These are phyloP conservation scores for Stenodera caucasica DNA, from an alignment of 2,888 invertebrate genomes.

Conservation along the genomic window DNA sequence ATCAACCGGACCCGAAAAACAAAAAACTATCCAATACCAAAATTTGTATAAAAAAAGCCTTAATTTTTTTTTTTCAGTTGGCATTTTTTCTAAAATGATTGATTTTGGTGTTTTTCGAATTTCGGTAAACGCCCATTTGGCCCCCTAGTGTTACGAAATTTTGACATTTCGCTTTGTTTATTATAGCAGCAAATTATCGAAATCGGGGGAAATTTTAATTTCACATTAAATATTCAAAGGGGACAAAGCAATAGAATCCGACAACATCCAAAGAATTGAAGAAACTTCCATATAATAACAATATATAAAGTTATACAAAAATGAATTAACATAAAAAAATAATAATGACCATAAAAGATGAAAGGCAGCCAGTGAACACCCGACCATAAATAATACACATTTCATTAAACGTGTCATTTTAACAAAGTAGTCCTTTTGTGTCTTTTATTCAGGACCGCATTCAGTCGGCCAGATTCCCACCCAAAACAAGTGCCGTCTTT, in stretches of 20 bases:
- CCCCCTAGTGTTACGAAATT: conserved; percentile 13
- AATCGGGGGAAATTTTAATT: no score
- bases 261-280: not conserved
- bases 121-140: conserved; percentile 10
- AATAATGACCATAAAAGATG: conserved; percentile 29
- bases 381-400: conserved; percentile 48
- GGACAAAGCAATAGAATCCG: conserved; percentile 10
- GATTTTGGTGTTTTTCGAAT: not conserved
- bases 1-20: no score
- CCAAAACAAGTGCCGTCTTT: not conserved
- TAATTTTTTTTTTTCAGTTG: no score
- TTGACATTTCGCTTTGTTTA: conserved; percentile 9
- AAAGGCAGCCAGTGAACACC: conserved; percentile 13
- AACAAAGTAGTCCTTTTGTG: conserved; percentile 50
- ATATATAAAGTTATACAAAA: conserved; percentile 36
- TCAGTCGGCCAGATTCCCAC: not conserved
- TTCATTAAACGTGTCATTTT: conserved; percentile 50
- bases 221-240: conserved; percentile 8
- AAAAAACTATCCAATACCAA: no score
- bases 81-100: not conserved
- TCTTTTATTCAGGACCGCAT: conserved; percentile 31
- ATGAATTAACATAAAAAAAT: conserved; percentile 43
- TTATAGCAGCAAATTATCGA: conserved; percentile 5
- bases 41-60: no score
- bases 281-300: conserved; percentile 32